Conservation (phyloP, 53 echinoderm and acorn worm genomes). For the Echinometra lucunter region DNA sequence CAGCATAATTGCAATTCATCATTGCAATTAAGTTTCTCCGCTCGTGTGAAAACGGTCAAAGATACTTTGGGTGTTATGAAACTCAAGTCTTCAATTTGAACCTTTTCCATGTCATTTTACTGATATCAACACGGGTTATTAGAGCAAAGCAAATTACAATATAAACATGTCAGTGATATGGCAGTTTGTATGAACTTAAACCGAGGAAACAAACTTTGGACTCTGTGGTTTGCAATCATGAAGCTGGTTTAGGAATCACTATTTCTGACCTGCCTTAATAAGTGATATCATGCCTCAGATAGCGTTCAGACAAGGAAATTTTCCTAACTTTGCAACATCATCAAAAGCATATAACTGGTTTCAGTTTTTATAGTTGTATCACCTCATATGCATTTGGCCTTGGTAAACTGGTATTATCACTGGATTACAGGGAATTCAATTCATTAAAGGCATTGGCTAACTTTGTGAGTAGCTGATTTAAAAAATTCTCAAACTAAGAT, state of each 20-base stretch:
- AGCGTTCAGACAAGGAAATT: neutral
- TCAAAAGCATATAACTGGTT: neutral
- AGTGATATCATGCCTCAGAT: neutral
- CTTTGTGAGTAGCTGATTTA: too few relatives aligned
- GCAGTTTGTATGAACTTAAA: slow-evolving; percentile 28
- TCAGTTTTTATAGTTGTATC: too few relatives aligned
- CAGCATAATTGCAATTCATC: too few relatives aligned
- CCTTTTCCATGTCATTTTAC: neutral
- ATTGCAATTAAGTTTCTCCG: too few relatives aligned
- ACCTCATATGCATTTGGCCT: too few relatives aligned
- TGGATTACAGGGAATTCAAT: too few relatives aligned
- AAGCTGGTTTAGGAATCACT: neutral
- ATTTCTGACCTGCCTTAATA: neutral
- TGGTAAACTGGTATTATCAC: too few relatives aligned
- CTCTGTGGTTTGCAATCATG: slow-evolving; percentile 41
- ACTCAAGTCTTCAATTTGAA: neutral
- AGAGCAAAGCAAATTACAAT: neutral
- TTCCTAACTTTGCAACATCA: too few relatives aligned
- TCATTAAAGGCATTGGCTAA: too few relatives aligned
- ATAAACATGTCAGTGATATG: slow-evolving; percentile 7
- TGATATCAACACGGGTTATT: slow-evolving; percentile 30
- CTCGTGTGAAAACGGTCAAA: too few relatives aligned
- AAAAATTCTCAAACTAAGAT: too few relatives aligned
- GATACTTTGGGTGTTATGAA: neutral
- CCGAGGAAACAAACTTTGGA: slow-evolving; percentile 57